phyloP scores from a whole-genome alignment of 2,888 invertebrate species.

The Endotricha flammealis region DNA sequence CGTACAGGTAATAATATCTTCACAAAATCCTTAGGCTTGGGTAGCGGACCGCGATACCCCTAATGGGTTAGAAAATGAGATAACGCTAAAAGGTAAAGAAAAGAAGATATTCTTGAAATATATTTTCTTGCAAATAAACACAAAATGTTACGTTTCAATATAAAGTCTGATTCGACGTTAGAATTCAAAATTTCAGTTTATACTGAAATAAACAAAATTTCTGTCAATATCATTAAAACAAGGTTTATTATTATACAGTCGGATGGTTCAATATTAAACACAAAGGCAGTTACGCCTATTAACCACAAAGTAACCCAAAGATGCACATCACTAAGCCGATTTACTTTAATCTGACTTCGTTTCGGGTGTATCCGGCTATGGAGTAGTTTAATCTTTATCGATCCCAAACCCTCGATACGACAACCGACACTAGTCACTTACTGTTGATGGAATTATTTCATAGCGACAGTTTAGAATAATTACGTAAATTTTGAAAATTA shows the following conservation, averaged over 20 bases:
- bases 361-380: conserved; percentile 33
- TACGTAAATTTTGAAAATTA: no score
- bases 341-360: conserved; percentile 50
- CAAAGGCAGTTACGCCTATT: conserved; percentile 22
- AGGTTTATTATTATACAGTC: not conserved
- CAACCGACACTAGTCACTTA: not conserved
- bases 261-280: not conserved
- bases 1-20: no score
- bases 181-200: no score
- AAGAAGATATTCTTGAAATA: no score
- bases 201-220: not conserved
- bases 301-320: conserved; percentile 32
- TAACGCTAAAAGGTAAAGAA: no score
- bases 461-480: no score
- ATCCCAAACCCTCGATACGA: conserved; percentile 29
- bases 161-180: no score
- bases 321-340: conserved; percentile 47
- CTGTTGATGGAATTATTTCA: not conserved
- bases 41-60: no score
- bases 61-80: no score
- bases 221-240: conserved; percentile 1
- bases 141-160: no score
- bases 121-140: no score
- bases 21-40: no score
- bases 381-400: conserved; percentile 44